phyloP scores from a whole-genome alignment of 2,113 vertebrate genomes.

The Channa argus region DNA sequence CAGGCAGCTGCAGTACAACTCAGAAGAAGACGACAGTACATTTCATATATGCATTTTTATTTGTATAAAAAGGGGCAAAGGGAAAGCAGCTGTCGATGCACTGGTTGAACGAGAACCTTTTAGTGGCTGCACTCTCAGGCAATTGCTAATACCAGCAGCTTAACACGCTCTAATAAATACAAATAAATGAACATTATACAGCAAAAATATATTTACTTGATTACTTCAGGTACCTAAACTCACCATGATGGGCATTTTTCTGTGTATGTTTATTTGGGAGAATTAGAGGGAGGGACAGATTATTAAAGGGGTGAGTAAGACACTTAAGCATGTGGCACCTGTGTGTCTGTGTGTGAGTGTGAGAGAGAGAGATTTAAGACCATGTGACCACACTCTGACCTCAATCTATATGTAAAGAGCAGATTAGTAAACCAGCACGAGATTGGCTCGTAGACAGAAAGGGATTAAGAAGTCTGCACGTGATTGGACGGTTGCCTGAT shows the following conservation, averaged over 20 bases:
- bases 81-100: too few relatives aligned
- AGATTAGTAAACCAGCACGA: slow-evolving; percentile 65
- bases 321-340: slow-evolving; percentile 24
- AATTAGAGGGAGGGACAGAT: too few relatives aligned
- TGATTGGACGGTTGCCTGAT: slow-evolving; percentile 62
- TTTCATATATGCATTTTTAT: too few relatives aligned
- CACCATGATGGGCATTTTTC: slow-evolving; percentile 4
- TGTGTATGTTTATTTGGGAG: not conserved
- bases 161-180: too few relatives aligned
- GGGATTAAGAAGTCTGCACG: slow-evolving; percentile 62
- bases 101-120: too few relatives aligned
- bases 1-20: too few relatives aligned
- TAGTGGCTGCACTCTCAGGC: too few relatives aligned
- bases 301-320: slow-evolving; percentile 1
- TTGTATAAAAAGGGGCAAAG: too few relatives aligned
- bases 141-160: too few relatives aligned
- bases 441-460: slow-evolving; percentile 46
- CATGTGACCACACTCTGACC: slow-evolving; percentile 70
- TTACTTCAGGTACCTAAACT: not conserved
- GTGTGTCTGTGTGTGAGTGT: slow-evolving; percentile 28
- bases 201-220: too few relatives aligned
- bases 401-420: slow-evolving; percentile 66
- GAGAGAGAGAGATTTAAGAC: slow-evolving; percentile 43
- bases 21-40: not conserved
- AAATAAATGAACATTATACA: too few relatives aligned